Percentiles rank a stretch among this genome's conserved stretches.
Evolutionary conservation across 2,113 vertebrate genomes (phyloP).

Genomic region (Aplodontia rufa): DNA sequence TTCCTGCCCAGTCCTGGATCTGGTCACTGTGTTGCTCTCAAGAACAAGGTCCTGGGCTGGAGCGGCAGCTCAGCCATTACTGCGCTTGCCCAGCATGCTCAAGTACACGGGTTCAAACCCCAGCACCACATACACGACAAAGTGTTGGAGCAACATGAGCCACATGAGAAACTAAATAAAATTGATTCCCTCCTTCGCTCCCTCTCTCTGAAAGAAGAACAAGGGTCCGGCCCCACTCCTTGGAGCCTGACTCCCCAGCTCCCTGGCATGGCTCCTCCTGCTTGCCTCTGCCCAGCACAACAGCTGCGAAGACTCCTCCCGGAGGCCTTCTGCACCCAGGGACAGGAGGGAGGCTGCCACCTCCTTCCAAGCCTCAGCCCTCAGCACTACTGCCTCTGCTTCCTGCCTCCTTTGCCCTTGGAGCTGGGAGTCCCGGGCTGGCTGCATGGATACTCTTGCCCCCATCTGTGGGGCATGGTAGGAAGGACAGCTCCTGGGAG

Average conservation of each 20-base stretch:
- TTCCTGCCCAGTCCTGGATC: not conserved
- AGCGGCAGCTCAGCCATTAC: no score
- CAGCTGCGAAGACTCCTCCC: not conserved
- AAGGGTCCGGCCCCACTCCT: not conserved
- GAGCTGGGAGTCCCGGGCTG: not conserved
- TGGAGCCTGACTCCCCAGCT: not conserved
- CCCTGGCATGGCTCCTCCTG: not conserved
- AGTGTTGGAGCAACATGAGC: no score
- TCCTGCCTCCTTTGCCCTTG: not conserved
- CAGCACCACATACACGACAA: no score
- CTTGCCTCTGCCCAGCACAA: not conserved
- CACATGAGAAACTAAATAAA: no score
- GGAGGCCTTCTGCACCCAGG: not conserved
- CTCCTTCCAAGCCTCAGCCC: not conserved
- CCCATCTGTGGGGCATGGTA: fast-evolving
- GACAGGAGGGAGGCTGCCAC: not conserved
- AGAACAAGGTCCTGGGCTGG: no score
- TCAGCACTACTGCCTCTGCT: not conserved
- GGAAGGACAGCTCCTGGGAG: fast-evolving
- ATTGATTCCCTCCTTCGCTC: no score
- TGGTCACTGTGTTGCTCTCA: not conserved
- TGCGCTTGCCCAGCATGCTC: not conserved
- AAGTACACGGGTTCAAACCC: no score
- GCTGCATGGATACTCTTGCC: fast-evolving
- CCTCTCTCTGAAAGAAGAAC: no score